Base-by-base conservation (phyloP, 2,113 vertebrate species). In the Eublepharis macularius region DNA sequence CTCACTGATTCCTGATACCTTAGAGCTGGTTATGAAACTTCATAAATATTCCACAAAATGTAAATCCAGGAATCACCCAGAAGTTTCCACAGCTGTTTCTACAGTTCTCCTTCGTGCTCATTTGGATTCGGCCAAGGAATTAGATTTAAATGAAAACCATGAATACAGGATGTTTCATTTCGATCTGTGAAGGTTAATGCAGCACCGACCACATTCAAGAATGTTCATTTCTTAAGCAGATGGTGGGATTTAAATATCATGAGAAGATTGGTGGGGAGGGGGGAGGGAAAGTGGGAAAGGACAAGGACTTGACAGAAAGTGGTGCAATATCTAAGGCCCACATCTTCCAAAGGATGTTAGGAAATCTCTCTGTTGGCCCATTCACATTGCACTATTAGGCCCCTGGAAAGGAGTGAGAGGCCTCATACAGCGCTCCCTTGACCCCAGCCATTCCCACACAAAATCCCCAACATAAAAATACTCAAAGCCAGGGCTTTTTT, bases 1-100 rank as follows among this genome's bases (percentile, higher is more conserved):
- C 74, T 7, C 74, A 90, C 93, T 82, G 45, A 39, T 54, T 86
- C 81, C 41, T 89, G 78, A 49, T 90, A 70, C 39, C 17, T 88
- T 89, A 85, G 81, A 90, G 41, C 45, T 72, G 36, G 51, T 76
- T 81, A 51, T 1, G 70, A 76, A 92, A 92, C 36, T 0, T 82
- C 79, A 89, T 32, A 83, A 90, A 89, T 92, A 90, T 65, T 92
- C 93, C 83, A 79, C 87, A 83, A 88, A 85, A 72, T 51, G 70
- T 0, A 16, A 87, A 89, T 90, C 86, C 82, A 92, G 87, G 74
- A 92, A 84, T 76, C 84, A 41, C 88, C 87, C 65, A 43, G 83
- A 91, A 89, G 72, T 72, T 88, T 85, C 87, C 82, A 86, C 82
- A 92, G 81, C 88, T 92, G 83, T 75, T 91, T 90, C 72, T 86